Evolutionary conservation across 53 echinoderm and acorn worm species (phyloP), one percentile per base, ranked within the genome.

Genomic region (Echinometra lucunter): DNA sequence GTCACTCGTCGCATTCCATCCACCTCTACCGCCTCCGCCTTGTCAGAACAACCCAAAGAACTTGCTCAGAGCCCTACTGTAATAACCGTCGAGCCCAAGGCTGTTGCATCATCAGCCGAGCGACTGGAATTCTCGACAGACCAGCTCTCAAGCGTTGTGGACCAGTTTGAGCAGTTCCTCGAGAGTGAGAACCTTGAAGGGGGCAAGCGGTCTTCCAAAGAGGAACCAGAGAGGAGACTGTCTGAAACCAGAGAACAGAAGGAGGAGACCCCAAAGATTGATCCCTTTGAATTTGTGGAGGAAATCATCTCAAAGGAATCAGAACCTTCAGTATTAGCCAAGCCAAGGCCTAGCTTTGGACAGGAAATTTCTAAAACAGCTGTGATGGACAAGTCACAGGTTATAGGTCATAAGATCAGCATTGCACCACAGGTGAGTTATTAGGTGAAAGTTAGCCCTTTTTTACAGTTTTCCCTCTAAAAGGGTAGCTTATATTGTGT

Each of bases 111-210:
- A 18, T 19, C 55, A 18, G 57, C 56, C 21, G 83, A 94, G 66
- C 94, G 94, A 0, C 85, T 94, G 23, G 94, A 94, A n/a, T 94
- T 94, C 94, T 63, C 94, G 0, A n/a, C 94, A 21, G 94, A 94
- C 17, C 94, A 94, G 28, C 82, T 94, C 82, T 94, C 94, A 2
- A 60, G 56, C 30, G 94, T 94, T 38, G 85, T 94, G 17, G 94
- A 94, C 83, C 94, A 94, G 82, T 98, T 97, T 90, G 98, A 98
- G 88, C 95, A 97, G 45, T 98, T 98, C 95, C 53, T 98, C 28
- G 98, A 98, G 74, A 98, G 96, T 44, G 98, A 98, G 25, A 23
- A 58, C 67, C 17, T 53, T 0, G 45, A 42, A 25, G 27, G 94
- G 25, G 25, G 63, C 42, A 69, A 19, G 95, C 78, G 11, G 19